Conservation (phyloP, 2,797 vertebrate species). For the Lutjanus argentimaculatus region DNA sequence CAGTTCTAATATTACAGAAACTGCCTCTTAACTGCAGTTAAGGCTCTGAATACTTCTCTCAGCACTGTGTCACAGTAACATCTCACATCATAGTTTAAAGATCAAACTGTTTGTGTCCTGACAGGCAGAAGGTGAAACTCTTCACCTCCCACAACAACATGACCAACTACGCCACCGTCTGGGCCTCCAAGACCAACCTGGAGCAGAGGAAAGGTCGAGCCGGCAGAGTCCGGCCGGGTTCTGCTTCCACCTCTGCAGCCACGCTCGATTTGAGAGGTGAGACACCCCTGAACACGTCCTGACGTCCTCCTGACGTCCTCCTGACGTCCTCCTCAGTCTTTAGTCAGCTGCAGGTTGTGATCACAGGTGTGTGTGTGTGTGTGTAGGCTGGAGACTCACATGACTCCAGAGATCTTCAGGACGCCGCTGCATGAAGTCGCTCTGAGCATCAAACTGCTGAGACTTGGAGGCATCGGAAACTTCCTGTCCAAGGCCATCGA, state of each 20-base stretch:
- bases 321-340: neutral
- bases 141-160: constrained; percentile 98
- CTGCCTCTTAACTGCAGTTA: neutral
- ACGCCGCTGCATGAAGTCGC: constrained; percentile 95
- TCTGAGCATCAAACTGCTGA: constrained; percentile 94
- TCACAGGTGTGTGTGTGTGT: neutral
- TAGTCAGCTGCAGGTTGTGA: no score
- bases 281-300: neutral
- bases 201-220: constrained; percentile 96
- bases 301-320: no score
- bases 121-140: constrained; percentile 97
- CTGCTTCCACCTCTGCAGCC: constrained; percentile 96
- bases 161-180: constrained; percentile 98
- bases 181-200: constrained; percentile 97
- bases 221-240: constrained; percentile 91
- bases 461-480: constrained; percentile 93
- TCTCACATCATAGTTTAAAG: neutral
- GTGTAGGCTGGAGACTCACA: constrained; percentile 92
- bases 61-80: neutral
- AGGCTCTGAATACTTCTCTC: no score
- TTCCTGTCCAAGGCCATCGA: constrained; percentile 97
- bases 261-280: constrained; percentile 91
- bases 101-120: neutral
- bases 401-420: constrained; percentile 97
- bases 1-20: no score